These are phyloP conservation scores for Empidonax alnorum DNA, from an alignment of 2,113 vertebrate genomes.

Conservation along the genomic window DNA sequence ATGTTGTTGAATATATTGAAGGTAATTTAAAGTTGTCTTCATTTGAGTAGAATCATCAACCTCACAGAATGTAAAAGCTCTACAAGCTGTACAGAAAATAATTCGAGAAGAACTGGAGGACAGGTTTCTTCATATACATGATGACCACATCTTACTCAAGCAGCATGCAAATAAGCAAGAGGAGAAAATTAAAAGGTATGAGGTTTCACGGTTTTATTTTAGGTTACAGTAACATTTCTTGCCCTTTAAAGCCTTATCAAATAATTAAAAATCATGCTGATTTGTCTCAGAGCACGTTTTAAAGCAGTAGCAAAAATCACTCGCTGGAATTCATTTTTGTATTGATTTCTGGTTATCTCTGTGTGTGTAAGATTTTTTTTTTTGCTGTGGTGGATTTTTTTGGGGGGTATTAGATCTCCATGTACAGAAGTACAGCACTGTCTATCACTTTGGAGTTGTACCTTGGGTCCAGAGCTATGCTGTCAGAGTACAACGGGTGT, in stretches of 20 bases:
- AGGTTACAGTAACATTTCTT: constrained; percentile 9
- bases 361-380: neutral
- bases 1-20: neutral
- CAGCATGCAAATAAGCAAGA: constrained; percentile 87
- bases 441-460: neutral
- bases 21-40: constrained; percentile 1
- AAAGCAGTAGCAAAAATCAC: neutral
- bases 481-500: neutral
- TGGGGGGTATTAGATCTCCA: neutral
- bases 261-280: neutral
- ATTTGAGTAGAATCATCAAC: constrained; percentile 70
- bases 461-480: neutral
- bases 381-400: neutral
- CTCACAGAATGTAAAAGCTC: constrained; percentile 63
- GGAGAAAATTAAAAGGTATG: constrained; percentile 91
- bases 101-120: constrained; percentile 87
- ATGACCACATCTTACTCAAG: constrained; percentile 87
- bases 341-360: neutral
- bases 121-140: constrained; percentile 81
- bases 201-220: constrained; percentile 35
- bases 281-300: neutral
- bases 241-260: neutral
- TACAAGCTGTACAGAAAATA: constrained; percentile 77
- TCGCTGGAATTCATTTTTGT: neutral
- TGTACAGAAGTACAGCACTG: rapidly evolving